Percentiles rank a stretch among this genome's conserved stretches.
These are phyloP conservation scores for Aphaenogaster rudis DNA, from an alignment of 1,140 invertebrate genomes.

Conservation along the genomic window DNA sequence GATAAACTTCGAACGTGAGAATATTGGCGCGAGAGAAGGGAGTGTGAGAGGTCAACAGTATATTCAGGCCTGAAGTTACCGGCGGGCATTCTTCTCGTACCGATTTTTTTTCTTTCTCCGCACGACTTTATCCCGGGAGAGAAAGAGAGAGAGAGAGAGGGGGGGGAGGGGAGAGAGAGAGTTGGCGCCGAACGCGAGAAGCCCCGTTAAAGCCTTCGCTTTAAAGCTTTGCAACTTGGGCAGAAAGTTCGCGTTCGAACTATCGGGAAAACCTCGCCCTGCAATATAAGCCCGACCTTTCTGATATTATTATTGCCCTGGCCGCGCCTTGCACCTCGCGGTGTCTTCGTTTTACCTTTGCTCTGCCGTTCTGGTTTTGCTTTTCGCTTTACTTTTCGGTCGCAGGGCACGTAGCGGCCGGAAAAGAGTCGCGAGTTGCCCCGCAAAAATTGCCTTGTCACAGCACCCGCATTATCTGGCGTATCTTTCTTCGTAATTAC, in stretches of 20 bases:
- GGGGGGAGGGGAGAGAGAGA: conserved; percentile 26
- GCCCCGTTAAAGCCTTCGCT: conserved; percentile 80
- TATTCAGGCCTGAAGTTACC: conserved; percentile 67
- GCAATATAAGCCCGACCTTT: conserved; percentile 77
- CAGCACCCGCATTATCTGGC: neutral
- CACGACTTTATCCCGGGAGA: conserved; percentile 39
- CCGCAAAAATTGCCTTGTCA: neutral
- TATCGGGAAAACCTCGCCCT: conserved; percentile 79
- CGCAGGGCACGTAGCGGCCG: conserved; percentile 57
- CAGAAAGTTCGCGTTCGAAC: conserved; percentile 80
- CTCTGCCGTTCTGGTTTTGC: conserved; percentile 65
- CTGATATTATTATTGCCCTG: conserved; percentile 79
- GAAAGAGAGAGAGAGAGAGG: neutral
- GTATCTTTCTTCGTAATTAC: neutral
- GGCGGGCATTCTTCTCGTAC: conserved; percentile 67
- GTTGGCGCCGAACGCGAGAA: conserved; percentile 73
- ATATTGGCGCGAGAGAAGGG: conserved; percentile 23
- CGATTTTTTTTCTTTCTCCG: conserved; percentile 55
- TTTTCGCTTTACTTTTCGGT: conserved; percentile 71
- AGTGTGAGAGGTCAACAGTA: conserved; percentile 59
- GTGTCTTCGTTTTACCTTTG: conserved; percentile 72
- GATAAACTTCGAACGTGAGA: conserved; percentile 66
- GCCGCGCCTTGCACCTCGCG: conserved; percentile 70
- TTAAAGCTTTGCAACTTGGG: conserved; percentile 80
- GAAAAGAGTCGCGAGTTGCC: conserved; percentile 4